phyloP scores from a whole-genome alignment of 1,140 invertebrate species.

The Phenacoccus solenopsis region DNA sequence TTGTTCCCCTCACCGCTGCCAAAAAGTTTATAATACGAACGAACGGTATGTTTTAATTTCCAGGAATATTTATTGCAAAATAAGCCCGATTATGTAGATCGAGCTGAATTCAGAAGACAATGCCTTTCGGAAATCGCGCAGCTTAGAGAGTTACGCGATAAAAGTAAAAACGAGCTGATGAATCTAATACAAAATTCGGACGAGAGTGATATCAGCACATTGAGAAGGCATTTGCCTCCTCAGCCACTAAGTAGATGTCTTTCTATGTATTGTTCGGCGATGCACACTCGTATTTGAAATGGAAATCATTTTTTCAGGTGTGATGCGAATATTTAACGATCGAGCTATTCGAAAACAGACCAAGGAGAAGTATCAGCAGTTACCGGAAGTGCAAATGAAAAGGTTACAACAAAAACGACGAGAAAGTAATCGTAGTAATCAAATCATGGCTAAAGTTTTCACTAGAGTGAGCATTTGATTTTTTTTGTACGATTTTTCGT shows the following conservation, averaged over 20 bases:
- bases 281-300: neutral
- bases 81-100: conserved; percentile 26
- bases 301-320: conserved; percentile 20
- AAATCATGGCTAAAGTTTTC: conserved; percentile 42
- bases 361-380: conserved; percentile 36
- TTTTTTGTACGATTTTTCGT: neutral
- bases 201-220: neutral
- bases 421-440: conserved; percentile 38
- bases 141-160: conserved; percentile 24
- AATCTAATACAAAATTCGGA: neutral
- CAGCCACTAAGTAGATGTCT: neutral
- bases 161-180: conserved; percentile 18
- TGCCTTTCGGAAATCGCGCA: conserved; percentile 26
- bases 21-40: too few relatives aligned
- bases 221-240: neutral
- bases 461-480: conserved; percentile 31
- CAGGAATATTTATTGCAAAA: conserved; percentile 27
- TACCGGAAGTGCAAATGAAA: conserved; percentile 38
- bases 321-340: conserved; percentile 36
- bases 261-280: too few relatives aligned
- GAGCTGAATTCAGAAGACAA: conserved; percentile 26
- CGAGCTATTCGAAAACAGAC: conserved; percentile 36
- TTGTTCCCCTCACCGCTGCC: too few relatives aligned
- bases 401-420: conserved; percentile 36
- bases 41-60: too few relatives aligned